A percentile compares a stretch with the other conserved stretches of the same genome.
phyloP scores from a whole-genome alignment of 2,113 vertebrate genomes.

The Cyanoderma ruficeps region DNA sequence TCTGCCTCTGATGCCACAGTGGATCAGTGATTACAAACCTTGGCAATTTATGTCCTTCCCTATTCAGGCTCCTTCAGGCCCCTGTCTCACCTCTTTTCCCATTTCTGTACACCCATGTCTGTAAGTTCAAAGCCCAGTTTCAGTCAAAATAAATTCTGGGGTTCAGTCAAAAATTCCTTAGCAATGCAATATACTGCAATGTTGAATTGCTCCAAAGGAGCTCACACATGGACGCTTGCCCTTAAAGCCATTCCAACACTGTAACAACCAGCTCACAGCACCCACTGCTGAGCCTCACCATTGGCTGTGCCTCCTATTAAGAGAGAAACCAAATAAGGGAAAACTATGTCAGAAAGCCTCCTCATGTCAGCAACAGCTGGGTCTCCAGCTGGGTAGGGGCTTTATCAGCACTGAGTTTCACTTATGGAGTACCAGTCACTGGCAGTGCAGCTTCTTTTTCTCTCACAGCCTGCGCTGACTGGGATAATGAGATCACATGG shows the following conservation, averaged over 20 bases:
- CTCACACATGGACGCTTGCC: not conserved
- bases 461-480: fast-evolving
- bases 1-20: not conserved
- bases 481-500: fast-evolving
- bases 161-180: not conserved
- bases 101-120: not conserved
- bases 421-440: not conserved
- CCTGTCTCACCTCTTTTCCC: not conserved
- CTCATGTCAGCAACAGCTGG: not conserved
- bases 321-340: not conserved
- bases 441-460: not conserved
- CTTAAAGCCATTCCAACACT: not conserved
- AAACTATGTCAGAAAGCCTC: not conserved
- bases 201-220: not conserved
- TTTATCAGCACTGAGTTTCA: not conserved
- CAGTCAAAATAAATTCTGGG: not conserved
- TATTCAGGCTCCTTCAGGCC: not conserved
- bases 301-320: not conserved
- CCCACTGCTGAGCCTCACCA: not conserved
- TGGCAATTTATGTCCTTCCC: not conserved
- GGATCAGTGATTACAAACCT: not conserved
- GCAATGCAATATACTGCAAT: not conserved
- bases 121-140: not conserved
- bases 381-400: not conserved
- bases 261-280: not conserved